phyloP scores from a whole-genome alignment of 53 echinoderm and acorn worm genomes.

The Echinometra lucunter region DNA sequence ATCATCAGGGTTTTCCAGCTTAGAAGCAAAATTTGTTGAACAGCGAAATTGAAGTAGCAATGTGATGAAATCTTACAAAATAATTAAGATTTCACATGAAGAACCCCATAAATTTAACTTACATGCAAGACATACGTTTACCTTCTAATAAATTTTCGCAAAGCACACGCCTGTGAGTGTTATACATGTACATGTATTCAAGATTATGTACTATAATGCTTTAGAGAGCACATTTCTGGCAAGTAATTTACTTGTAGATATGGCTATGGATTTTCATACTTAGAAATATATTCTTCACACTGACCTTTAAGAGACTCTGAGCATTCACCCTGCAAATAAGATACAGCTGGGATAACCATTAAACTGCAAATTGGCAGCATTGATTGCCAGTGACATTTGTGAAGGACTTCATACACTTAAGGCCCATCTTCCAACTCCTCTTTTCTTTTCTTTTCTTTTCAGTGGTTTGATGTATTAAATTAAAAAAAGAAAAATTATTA shows the following conservation, averaged over 20 bases:
- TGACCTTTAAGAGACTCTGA: not conserved
- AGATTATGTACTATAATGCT: no score
- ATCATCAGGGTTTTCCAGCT: no score
- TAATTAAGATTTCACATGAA: not conserved
- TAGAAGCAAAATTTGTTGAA: not conserved
- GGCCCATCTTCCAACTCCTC: not conserved
- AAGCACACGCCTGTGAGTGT: no score
- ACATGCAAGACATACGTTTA: no score
- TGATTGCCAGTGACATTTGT: not conserved
- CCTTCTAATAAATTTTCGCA: no score
- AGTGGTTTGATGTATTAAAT: not conserved
- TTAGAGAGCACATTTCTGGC: no score
- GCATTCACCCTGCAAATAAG: not conserved
- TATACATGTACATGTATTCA: no score
- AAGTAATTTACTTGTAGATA: no score
- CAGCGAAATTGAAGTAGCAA: not conserved
- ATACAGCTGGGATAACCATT: slow-evolving; percentile 46
- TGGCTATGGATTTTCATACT: not conserved
- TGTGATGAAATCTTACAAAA: not conserved
- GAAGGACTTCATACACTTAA: not conserved
- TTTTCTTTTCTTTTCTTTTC: not conserved
- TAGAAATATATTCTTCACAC: not conserved
- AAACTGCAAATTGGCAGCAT: not conserved
- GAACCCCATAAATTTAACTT: not conserved
- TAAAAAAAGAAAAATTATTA: not conserved